Conservation (phyloP, 2,113 vertebrate genomes). For the Tringa solitaria region DNA sequence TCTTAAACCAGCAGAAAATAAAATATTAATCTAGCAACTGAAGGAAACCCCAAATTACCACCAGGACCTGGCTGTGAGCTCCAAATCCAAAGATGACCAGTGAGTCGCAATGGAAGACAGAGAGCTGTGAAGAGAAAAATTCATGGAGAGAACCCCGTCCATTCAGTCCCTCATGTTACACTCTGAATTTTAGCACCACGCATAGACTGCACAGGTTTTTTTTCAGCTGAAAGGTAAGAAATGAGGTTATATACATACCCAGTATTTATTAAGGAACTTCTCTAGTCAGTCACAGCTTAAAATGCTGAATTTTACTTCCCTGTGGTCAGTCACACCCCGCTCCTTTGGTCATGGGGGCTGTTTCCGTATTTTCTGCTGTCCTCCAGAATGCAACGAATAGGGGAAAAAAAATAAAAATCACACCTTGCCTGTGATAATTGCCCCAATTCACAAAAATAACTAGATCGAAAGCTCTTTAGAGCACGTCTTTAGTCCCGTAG, state of each 20-base stretch:
- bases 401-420: neutral
- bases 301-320: neutral
- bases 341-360: neutral
- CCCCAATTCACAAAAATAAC: neutral
- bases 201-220: neutral
- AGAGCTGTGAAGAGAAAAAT: neutral
- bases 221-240: neutral
- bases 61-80: neutral
- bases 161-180: neutral
- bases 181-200: neutral
- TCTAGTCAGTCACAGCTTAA: neutral
- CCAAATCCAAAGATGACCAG: neutral
- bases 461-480: neutral
- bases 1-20: neutral
- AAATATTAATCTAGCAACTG: neutral
- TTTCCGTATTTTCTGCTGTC: neutral
- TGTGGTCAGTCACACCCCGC: neutral
- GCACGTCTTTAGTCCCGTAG: fast-evolving
- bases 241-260: neutral
- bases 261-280: neutral
- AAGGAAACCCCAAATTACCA: neutral
- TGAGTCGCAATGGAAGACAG: neutral
- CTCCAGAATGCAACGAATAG: neutral
- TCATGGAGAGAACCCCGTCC: fast-evolving
- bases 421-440: neutral